Conservation (phyloP, 2,797 vertebrate species). For the Danio tinwini region DNA sequence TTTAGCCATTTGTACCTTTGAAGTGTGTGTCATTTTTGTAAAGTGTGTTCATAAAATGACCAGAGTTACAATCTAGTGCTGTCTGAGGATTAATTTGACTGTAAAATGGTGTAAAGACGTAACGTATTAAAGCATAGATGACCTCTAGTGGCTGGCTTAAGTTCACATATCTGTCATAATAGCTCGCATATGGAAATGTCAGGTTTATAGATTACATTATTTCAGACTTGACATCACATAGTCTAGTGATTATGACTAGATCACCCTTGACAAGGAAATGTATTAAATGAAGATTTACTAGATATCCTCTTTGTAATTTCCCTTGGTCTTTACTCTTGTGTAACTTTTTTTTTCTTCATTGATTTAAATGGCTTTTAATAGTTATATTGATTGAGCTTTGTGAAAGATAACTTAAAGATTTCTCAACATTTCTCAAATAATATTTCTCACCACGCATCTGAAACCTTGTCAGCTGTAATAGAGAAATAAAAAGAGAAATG, state of each 20-base stretch:
- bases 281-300: not conserved
- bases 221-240: conserved; percentile 13
- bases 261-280: not conserved
- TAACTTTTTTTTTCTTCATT: not conserved
- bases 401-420: not conserved
- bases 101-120: not conserved
- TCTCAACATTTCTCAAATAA: not conserved
- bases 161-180: not conserved
- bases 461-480: not conserved
- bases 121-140: not conserved
- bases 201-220: not conserved
- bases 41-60: not conserved
- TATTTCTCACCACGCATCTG: not conserved
- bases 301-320: not conserved
- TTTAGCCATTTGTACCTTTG: not conserved
- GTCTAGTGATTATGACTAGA: not conserved
- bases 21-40: not conserved
- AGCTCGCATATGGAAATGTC: not conserved
- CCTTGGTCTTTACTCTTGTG: not conserved
- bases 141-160: conserved; percentile 7
- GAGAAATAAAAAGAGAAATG: conserved; percentile 11
- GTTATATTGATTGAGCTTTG: not conserved
- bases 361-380: not conserved
- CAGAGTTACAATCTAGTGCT: not conserved
- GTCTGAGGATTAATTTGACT: conserved; percentile 10